Evolutionary conservation across 2,888 invertebrate species (phyloP), one percentile per base, ranked within the genome.

Genomic region (Xanthorhoe spadicearia): DNA sequence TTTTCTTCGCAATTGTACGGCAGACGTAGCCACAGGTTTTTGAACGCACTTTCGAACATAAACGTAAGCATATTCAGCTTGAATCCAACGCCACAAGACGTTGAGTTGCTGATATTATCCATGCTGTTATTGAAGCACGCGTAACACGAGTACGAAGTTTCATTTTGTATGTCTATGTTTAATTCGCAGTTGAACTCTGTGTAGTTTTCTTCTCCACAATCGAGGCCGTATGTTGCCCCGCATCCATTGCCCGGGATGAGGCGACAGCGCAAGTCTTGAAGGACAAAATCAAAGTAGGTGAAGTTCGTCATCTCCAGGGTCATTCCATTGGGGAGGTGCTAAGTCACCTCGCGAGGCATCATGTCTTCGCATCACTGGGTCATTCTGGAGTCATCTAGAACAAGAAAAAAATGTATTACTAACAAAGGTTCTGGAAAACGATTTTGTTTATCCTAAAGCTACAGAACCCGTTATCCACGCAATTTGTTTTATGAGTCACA

Each of bases 161-260:
- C 93, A 89, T 93, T 93, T 75, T 92, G 92, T 8, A 85, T 77
- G 63, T 92, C 92, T 52, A 90, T 83, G 72, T 92, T 88, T 1
- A 93, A 69, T 57, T 85, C 77, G 57, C 93, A 93, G 61, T 73
- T 82, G 68, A 83, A 91, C 15, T 85, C 80, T 13, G 82, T 61
- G 32, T 75, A 67, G 38, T 65, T 77, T 9, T 77, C 77, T 50
- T 83, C 80, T 15, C 66, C 70, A 13, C 92, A 91, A 67, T 87
- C 83, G 19, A 92, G 80, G 6, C 91, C 92, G 8, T 83, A 73
- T 49, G 74, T 62, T 1, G 76, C 80, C 28, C 84, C 81, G 61
- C 90, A 90, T 55, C 85, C 84, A 50, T 67, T 70, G 18, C 85
- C 86, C 0, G 83, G 70, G 43, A 80, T 76, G 18, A 91, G 78